phyloP scores from a whole-genome alignment of 92 coral and sea anemone genomes.

The Epizoanthus rinbou region DNA sequence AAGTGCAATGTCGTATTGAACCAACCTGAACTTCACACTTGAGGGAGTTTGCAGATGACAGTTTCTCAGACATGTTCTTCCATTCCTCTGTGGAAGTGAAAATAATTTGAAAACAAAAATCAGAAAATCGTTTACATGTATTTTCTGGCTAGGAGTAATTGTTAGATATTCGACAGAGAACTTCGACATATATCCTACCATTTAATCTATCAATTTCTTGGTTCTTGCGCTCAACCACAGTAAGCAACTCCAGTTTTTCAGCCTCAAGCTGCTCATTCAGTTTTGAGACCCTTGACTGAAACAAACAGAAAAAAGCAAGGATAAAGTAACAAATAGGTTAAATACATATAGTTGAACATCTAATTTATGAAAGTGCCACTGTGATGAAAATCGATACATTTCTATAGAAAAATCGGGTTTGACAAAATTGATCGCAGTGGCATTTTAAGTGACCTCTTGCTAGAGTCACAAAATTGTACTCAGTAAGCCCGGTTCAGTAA shows the following conservation, averaged over 20 bases:
- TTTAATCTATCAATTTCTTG: conserved; percentile 94
- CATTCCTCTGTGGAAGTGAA: conserved; percentile 72
- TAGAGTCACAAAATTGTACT: too few species aligned
- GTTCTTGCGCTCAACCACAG: conserved; percentile 88
- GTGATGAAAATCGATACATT: too few species aligned
- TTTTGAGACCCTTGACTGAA: conserved; percentile 78
- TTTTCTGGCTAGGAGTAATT: neutral
- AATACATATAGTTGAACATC: neutral
- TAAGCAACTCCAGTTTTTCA: conserved; percentile 85
- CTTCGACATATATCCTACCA: conserved; percentile 53
- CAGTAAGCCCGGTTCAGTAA: too few species aligned
- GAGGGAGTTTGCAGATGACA: conserved; percentile 74
- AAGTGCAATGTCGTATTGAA: too few species aligned
- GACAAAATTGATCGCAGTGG: too few species aligned
- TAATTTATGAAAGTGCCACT: too few species aligned
- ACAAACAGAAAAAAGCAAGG: conserved; percentile 2
- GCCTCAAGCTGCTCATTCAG: conserved; percentile 89
- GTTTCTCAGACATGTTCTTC: conserved; percentile 91
- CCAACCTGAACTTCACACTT: conserved; percentile 91
- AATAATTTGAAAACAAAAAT: neutral
- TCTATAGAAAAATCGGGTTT: too few species aligned
- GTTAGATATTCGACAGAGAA: neutral
- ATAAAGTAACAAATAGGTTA: neutral
- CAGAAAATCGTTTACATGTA: neutral
- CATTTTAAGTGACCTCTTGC: too few species aligned